A percentile compares a stretch with the other conserved stretches of the same genome.
phyloP scores from a whole-genome alignment of 2,113 vertebrate species.

The Salvelinus alpinus region DNA sequence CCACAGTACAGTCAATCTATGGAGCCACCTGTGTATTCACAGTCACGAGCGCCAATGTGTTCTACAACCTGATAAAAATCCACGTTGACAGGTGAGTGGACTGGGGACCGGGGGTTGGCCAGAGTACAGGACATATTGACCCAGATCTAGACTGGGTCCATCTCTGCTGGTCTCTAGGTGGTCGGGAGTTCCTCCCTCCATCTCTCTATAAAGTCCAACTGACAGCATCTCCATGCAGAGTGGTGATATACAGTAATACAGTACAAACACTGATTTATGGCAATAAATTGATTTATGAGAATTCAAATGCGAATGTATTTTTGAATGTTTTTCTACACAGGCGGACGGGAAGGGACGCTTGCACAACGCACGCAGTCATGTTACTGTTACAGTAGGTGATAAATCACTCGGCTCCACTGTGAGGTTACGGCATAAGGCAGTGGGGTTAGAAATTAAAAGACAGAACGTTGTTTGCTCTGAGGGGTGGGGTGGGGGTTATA shows the following conservation, averaged over 20 bases:
- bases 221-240: neutral
- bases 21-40: neutral
- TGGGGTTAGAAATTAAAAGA: neutral
- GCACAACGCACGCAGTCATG: neutral
- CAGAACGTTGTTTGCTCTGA: neutral
- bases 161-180: neutral
- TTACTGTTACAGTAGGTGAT: neutral
- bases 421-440: neutral
- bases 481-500: neutral
- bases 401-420: neutral
- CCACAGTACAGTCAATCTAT: neutral
- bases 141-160: neutral
- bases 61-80: slow-evolving; percentile 12
- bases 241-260: neutral
- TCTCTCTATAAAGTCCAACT: neutral
- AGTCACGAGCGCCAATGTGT: neutral
- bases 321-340: neutral
- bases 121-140: neutral
- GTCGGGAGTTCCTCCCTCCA: neutral
- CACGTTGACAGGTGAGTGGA: neutral
- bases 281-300: neutral
- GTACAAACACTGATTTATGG: slow-evolving; percentile 4
- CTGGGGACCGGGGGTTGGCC: neutral
- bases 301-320: slow-evolving; percentile 1
- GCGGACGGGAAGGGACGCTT: neutral